Percentiles rank a stretch among this genome's conserved stretches.
These are phyloP conservation scores for Eupithecia dodoneata DNA, from an alignment of 2,888 invertebrate species.

Conservation along the genomic window DNA sequence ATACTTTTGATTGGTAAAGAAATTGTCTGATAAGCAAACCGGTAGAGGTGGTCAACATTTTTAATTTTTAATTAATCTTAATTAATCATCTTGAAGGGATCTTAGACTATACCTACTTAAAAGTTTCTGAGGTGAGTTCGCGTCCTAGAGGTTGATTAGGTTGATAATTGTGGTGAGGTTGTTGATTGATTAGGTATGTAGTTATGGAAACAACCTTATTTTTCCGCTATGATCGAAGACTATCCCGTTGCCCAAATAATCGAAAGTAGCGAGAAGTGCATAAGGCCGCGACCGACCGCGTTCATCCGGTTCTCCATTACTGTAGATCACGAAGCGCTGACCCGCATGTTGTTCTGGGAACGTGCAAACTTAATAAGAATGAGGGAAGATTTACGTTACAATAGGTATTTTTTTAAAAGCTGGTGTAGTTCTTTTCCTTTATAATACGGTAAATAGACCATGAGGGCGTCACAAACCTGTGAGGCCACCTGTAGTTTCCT, in stretches of 20 bases:
- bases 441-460: too few relatives aligned
- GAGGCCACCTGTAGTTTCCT: too few relatives aligned
- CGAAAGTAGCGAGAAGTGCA: slow-evolving; percentile 73
- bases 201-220: slow-evolving; percentile 59
- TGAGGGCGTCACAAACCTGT: too few relatives aligned
- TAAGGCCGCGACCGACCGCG: slow-evolving; percentile 66
- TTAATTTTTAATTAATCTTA: too few relatives aligned
- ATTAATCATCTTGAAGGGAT: too few relatives aligned
- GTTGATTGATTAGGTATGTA: too few relatives aligned
- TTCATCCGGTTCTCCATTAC: slow-evolving; percentile 72
- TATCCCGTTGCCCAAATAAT: slow-evolving; percentile 74
- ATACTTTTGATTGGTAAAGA: too few relatives aligned
- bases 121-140: neutral
- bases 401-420: too few relatives aligned
- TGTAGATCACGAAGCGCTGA: slow-evolving; percentile 72
- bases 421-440: too few relatives aligned
- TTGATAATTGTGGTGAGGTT: too few relatives aligned
- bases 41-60: too few relatives aligned
- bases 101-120: neutral
- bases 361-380: slow-evolving; percentile 10
- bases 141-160: neutral
- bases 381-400: slow-evolving; percentile 15
- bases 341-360: slow-evolving; percentile 70
- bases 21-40: too few relatives aligned
- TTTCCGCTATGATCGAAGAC: slow-evolving; percentile 77